Percentiles rank a stretch among this genome's conserved stretches.
phyloP scores from a whole-genome alignment of 2,797 vertebrate genomes.

The Cetoscarus ocellatus region DNA sequence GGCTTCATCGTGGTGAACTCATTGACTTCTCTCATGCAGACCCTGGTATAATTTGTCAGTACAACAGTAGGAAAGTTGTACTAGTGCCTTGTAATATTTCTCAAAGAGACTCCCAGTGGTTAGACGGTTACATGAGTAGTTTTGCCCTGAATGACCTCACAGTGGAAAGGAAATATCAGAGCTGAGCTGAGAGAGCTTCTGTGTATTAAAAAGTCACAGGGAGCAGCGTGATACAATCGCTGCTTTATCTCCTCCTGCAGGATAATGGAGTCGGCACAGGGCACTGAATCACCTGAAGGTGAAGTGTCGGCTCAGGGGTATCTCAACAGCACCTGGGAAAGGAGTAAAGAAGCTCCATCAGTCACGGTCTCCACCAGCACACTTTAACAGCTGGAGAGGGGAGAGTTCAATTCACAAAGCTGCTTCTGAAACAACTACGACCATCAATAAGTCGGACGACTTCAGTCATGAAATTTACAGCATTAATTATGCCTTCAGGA shows the following conservation, averaged over 20 bases:
- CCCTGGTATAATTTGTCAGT: constrained; percentile 1
- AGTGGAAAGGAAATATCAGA: not conserved
- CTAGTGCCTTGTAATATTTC: constrained; percentile 1
- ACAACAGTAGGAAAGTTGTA: constrained; percentile 2
- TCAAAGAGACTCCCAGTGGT: constrained; percentile 8
- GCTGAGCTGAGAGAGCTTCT: not conserved
- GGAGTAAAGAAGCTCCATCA: not conserved
- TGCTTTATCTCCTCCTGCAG: constrained; percentile 6
- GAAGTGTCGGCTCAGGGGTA: not conserved
- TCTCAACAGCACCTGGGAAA: not conserved
- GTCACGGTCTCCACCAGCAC: not conserved
- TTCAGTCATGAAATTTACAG: too few relatives aligned
- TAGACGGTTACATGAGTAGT: not conserved
- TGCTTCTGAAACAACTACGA: not conserved
- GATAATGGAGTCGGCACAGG: constrained; percentile 4
- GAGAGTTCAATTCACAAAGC: not conserved
- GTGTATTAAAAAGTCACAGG: constrained; percentile 1
- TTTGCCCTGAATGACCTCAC: not conserved
- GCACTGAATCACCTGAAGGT: constrained; percentile 22
- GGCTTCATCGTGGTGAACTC: not conserved
- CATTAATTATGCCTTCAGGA: too few relatives aligned
- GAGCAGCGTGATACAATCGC: constrained; percentile 18
- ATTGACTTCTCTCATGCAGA: not conserved
- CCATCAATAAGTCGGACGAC: not conserved
- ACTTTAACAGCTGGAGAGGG: not conserved